Base-by-base conservation (phyloP, 1,140 invertebrate genomes). In the Aphaenogaster rudis region DNA sequence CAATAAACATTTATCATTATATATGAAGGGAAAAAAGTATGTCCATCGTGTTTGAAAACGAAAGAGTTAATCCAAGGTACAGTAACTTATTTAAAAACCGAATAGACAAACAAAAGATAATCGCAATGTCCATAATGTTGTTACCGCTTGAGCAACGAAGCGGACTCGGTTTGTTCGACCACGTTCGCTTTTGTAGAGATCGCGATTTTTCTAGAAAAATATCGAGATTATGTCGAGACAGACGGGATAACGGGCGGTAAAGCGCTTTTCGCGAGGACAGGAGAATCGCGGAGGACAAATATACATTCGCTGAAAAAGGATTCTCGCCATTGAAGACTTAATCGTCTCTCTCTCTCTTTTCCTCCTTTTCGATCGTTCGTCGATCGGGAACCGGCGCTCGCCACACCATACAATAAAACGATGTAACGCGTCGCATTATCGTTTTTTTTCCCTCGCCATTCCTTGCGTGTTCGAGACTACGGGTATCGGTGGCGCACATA, bases 181-280 rank as follows among this genome's bases (percentile, higher is more conserved):
- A n/a, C 63, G 13, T 57, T 8, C 48, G 48, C 48, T 69, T 54
- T 57, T 57, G 63, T 69, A 52, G 67, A 17, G 57, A 84, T 76
- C 42, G 69, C 69, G 69, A 76, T 74, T 84, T 74, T 76, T 84
- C 54, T 74, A 61, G 69, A 84, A 76, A 82, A 84, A 84, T 84
- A 84, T 76, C 54, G 80, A 84, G 80, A 84, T 84, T 76, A 76
- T 33, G 80, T 74, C 21, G 69, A 45, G 71, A 61, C 28, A 74
- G 80, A 76, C 42, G 69, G 54, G 54, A 76, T 84, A 84, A 84
- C 42, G 80, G 80, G 54, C 64, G 54, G 54, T 76, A 84, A 84
- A 84, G 80, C 54, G 80, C 42, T 61, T 84, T 61, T 39, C 80
- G 45, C 69, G 69, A 61, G 69, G 69, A 61, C 39, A 48, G 48